Conservation (phyloP, 2,113 vertebrate species). For the Pollachius pollachius region DNA sequence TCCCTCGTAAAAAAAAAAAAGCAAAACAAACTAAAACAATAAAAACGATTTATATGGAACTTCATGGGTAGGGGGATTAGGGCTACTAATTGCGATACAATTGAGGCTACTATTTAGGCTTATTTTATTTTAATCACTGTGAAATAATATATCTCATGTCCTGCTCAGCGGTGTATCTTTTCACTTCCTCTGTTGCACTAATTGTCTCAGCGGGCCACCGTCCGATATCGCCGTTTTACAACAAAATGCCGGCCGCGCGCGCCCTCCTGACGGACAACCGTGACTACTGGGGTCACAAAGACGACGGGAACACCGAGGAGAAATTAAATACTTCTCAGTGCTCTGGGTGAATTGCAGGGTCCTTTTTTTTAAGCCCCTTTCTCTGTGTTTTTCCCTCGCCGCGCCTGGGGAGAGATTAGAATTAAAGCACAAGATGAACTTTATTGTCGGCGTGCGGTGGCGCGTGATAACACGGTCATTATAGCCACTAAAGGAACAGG, state of each 20-base stretch:
- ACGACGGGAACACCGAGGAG: slow-evolving; percentile 53
- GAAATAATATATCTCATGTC: too few species aligned
- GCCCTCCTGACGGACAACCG: slow-evolving; percentile 70
- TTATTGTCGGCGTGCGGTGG: slow-evolving; percentile 92
- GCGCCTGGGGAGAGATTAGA: slow-evolving; percentile 81
- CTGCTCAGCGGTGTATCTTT: slow-evolving; percentile 21
- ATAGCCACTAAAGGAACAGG: slow-evolving; percentile 92
- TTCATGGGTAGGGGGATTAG: too few species aligned
- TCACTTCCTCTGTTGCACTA: slow-evolving; percentile 76
- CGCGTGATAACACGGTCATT: slow-evolving; percentile 97
- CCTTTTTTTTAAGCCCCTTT: slow-evolving; percentile 26
- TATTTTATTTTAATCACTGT: too few species aligned
- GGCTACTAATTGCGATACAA: too few species aligned
- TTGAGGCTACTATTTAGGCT: too few species aligned
- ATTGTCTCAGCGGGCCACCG: slow-evolving; percentile 97
- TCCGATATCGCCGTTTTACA: slow-evolving; percentile 80
- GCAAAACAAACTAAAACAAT: too few species aligned
- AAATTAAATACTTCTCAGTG: slow-evolving; percentile 60
- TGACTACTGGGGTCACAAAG: slow-evolving; percentile 65
- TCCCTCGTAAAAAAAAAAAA: too few species aligned
- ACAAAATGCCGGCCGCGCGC: slow-evolving; percentile 57
- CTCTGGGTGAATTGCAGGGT: slow-evolving; percentile 20
- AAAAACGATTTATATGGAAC: too few species aligned
- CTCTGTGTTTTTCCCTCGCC: slow-evolving; percentile 56
- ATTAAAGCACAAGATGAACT: slow-evolving; percentile 85